Percentiles rank a stretch among this genome's conserved stretches.
Evolutionary conservation across 2,113 vertebrate species (phyloP).

Genomic region (Dasypus novemcinctus): DNA sequence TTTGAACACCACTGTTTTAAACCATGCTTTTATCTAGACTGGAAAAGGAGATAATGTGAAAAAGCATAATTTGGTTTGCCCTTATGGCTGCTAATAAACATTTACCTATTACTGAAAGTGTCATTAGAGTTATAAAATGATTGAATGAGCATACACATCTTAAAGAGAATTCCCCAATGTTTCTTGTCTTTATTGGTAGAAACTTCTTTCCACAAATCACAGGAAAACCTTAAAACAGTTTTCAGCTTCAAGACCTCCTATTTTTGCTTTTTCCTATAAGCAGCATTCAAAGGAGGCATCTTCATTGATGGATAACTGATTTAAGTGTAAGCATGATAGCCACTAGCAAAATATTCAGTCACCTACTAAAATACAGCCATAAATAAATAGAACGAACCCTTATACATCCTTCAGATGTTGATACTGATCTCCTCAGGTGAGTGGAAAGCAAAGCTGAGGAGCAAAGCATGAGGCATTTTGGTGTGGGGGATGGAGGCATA

Average conservation of each 20-base stretch:
- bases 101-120: not conserved
- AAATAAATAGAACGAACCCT: not conserved
- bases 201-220: not conserved
- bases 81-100: not conserved
- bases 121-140: not conserved
- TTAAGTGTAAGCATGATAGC: not conserved
- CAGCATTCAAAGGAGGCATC: not conserved
- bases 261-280: not conserved
- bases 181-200: not conserved
- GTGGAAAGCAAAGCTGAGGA: rapidly evolving
- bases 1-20: not conserved
- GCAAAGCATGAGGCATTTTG: rapidly evolving
- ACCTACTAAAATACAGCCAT: not conserved
- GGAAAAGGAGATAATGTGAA: not conserved
- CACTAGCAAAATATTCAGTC: not conserved
- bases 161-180: not conserved
- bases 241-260: not conserved
- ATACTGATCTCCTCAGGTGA: not conserved
- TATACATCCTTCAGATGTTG: rapidly evolving
- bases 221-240: not conserved
- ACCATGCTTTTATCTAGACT: not conserved
- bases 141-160: not conserved
- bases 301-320: not conserved
- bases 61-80: not conserved
- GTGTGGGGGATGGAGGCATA: rapidly evolving